Conservation (phyloP, 2,113 vertebrate genomes). For the Pseudorasbora parva region DNA sequence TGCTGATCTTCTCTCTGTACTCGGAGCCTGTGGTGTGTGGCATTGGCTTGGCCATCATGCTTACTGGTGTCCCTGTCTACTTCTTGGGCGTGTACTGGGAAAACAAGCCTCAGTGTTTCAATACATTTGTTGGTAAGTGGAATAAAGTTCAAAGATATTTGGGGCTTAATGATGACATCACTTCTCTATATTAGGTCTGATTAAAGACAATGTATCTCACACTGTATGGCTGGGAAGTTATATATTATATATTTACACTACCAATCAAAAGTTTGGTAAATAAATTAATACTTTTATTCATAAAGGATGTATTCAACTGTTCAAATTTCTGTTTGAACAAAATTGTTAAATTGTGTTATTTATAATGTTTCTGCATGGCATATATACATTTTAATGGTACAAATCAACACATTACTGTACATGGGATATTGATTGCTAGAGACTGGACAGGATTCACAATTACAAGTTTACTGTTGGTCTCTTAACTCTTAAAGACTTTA, state of each 20-base stretch:
- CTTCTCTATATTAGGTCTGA: background rate
- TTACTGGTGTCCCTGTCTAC: conserved; percentile 89
- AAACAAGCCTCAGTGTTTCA: conserved; percentile 86
- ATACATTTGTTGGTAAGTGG: conserved; percentile 80
- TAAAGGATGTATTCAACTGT: background rate
- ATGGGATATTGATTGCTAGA: too few relatives aligned
- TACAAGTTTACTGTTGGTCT: too few relatives aligned
- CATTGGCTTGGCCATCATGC: conserved; percentile 90
- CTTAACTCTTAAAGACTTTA: too few relatives aligned
- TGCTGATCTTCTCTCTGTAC: conserved; percentile 89
- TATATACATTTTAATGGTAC: too few relatives aligned
- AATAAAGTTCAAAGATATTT: background rate
- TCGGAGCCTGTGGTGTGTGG: conserved; percentile 91
- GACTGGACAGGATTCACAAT: too few relatives aligned
- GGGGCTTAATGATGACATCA: background rate
- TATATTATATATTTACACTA: too few relatives aligned
- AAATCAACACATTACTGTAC: too few relatives aligned
- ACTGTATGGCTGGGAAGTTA: too few relatives aligned
- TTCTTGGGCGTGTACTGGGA: conserved; percentile 91
- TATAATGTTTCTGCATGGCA: background rate
- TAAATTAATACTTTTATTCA: background rate
- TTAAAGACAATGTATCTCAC: background rate
- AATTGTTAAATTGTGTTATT: background rate
- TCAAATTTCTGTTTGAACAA: too few relatives aligned
- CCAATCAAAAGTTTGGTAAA: too few relatives aligned